Percentiles rank a stretch among this genome's conserved stretches.
These are phyloP conservation scores for Drosophila maculinotata DNA, from an alignment of 2,888 invertebrate species.

Conservation along the genomic window DNA sequence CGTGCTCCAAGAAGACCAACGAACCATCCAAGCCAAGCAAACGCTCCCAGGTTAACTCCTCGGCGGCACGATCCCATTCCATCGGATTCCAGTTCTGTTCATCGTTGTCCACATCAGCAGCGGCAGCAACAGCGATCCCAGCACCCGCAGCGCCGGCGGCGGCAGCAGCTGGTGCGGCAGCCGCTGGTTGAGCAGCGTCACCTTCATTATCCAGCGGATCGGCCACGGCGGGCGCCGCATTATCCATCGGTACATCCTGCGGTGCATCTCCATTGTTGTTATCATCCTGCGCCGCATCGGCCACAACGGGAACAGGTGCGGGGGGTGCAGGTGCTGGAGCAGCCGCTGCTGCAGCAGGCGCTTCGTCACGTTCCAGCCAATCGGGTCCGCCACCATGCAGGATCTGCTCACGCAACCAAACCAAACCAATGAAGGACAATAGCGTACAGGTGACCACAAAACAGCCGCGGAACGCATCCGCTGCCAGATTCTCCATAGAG, in stretches of 20 bases:
- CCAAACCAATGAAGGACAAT: slow-evolving; percentile 97
- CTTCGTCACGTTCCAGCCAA: slow-evolving; percentile 92
- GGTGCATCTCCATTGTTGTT: slow-evolving; percentile 79
- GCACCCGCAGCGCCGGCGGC: slow-evolving; percentile 84
- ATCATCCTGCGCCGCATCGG: slow-evolving; percentile 83
- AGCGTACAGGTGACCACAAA: slow-evolving; percentile 98
- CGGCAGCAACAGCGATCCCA: slow-evolving; percentile 85
- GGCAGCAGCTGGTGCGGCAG: slow-evolving; percentile 86
- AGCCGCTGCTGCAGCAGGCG: slow-evolving; percentile 59
- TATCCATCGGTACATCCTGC: slow-evolving; percentile 83
- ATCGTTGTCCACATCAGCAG: slow-evolving; percentile 85
- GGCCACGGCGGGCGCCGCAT: slow-evolving; percentile 86
- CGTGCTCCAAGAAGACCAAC: slow-evolving; percentile 98
- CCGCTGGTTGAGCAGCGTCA: slow-evolving; percentile 85
- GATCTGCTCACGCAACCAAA: slow-evolving; percentile 99
- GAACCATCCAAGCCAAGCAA: slow-evolving; percentile 98
- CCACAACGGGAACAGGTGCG: slow-evolving; percentile 57
- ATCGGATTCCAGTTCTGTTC: slow-evolving; percentile 97
- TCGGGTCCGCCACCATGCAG: slow-evolving; percentile 98
- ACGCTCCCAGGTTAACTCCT: slow-evolving; percentile 99
- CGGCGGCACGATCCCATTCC: slow-evolving; percentile 99
- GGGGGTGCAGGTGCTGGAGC: slow-evolving; percentile 82
- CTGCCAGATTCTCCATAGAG: slow-evolving; percentile 95
- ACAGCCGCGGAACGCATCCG: slow-evolving; percentile 98
- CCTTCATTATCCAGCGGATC: slow-evolving; percentile 84